Evolutionary conservation across 2,797 vertebrate genomes (phyloP), one percentile per base, ranked within the genome.

Genomic region (Anguilla anguilla): DNA sequence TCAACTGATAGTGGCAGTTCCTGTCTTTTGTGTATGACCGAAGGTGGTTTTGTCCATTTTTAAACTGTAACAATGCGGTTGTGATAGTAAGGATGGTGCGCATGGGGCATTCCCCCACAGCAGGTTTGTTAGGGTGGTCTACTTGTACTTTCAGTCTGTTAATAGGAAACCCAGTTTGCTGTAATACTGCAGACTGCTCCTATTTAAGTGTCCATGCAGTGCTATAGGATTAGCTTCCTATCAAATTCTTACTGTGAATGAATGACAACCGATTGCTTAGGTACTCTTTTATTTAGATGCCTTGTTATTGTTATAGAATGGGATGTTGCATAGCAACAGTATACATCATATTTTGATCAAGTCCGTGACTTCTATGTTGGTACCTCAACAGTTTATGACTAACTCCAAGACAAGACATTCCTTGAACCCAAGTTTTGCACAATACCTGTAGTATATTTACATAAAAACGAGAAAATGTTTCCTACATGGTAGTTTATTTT

Each of bases 401-500:
- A 85, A 69, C 43, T 43, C 79, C 55, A 84, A 81, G 84, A 88
- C 59, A 55, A 59, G 67, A 77, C 17, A 28, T 51, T 81, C 84
- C 72, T 79, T 13, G 69, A 55, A 13, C 53, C 82, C n/a, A 25
- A 64, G 39, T 83, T 53, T 11, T 81, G 22, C 17, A 39, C 84
- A 61, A 72, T 31, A 53, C 46, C 19, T 57, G 59, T 43, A 77
- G 31, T 77, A 69, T 77, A 35, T 39, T 39, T 74, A 72, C 83
- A 28, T 31, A 57, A 17, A 46, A 55, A 59, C 22, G 49, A 82
- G 22, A 72, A 35, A n/a, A 83, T 67, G 85, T 39, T 35, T 88
- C 77, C 35, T 83, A 19, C 43, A 46, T 46, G 43, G 43, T 46
- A 46, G 43, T 46, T 46, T 46, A 46, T 46, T 46, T 46, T 46